These are phyloP conservation scores for Calliphora vicina DNA, from an alignment of 1,140 invertebrate genomes.

Conservation along the genomic window DNA sequence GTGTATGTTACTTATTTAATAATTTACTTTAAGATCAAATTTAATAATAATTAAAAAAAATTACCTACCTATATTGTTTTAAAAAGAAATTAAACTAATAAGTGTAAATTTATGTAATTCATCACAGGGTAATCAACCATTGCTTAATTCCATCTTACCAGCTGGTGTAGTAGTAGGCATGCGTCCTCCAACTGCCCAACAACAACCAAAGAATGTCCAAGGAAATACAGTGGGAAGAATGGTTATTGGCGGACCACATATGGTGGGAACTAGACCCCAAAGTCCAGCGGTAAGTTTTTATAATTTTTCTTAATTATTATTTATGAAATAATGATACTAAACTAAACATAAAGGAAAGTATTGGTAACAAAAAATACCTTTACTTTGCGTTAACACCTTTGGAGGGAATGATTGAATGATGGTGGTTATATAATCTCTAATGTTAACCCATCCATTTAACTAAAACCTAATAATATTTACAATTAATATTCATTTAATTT, in stretches of 20 bases:
- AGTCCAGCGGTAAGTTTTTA: slow-evolving; percentile 76
- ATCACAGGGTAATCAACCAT: slow-evolving; percentile 53
- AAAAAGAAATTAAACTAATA: background rate
- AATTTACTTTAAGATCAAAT: too few relatives aligned
- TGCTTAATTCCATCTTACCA: slow-evolving; percentile 68
- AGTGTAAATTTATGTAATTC: background rate
- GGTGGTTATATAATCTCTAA: too few relatives aligned
- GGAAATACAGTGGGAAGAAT: slow-evolving; percentile 75
- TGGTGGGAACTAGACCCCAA: slow-evolving; percentile 81
- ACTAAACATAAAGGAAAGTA: background rate
- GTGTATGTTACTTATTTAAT: slow-evolving; percentile 27
- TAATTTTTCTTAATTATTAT: background rate
- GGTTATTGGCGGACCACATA: slow-evolving; percentile 80
- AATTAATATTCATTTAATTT: too few relatives aligned
- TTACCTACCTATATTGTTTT: background rate
- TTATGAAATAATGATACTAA: background rate
- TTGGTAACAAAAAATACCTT: too few relatives aligned
- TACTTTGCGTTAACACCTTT: background rate
- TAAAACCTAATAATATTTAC: too few relatives aligned
- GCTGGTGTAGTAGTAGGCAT: slow-evolving; percentile 87
- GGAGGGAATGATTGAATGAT: background rate
- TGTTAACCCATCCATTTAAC: too few relatives aligned
- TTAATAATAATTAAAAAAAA: background rate
- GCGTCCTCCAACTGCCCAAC: slow-evolving; percentile 73
- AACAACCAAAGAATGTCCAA: slow-evolving; percentile 77